A percentile compares a stretch with the other conserved stretches of the same genome.
Evolutionary conservation across 1,140 invertebrate genomes (phyloP).

Genomic region (Drosophila melanogaster): Release_6_plus_ISO1_MT NT_037436.4:6466501-6467000

Average conservation of each 20-base stretch:
- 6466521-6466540: background rate
- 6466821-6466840: conserved; percentile 71
- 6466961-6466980: conserved; percentile 66
- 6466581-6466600: background rate
- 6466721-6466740: conserved; percentile 74
- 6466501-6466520: background rate
- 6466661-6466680: conserved; percentile 66
- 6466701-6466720: conserved; percentile 58
- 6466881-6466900: conserved; percentile 55
- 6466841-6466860: conserved; percentile 46
- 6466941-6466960: conserved; percentile 65
- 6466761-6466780: conserved; percentile 68
- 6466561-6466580: too few species aligned
- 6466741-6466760: conserved; percentile 70
- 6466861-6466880: conserved; percentile 11
- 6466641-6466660: conserved; percentile 42
- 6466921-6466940: conserved; percentile 7
- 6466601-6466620: background rate
- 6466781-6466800: conserved; percentile 2
- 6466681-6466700: conserved; percentile 55
- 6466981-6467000: conserved; percentile 62
- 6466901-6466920: background rate
- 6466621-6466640: conserved; percentile 59
- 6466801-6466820: conserved; percentile 42
- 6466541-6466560: background rate